These are phyloP conservation scores for Varroa destructor DNA, from an alignment of 1,140 invertebrate species.

Conservation along the genomic window DNA sequence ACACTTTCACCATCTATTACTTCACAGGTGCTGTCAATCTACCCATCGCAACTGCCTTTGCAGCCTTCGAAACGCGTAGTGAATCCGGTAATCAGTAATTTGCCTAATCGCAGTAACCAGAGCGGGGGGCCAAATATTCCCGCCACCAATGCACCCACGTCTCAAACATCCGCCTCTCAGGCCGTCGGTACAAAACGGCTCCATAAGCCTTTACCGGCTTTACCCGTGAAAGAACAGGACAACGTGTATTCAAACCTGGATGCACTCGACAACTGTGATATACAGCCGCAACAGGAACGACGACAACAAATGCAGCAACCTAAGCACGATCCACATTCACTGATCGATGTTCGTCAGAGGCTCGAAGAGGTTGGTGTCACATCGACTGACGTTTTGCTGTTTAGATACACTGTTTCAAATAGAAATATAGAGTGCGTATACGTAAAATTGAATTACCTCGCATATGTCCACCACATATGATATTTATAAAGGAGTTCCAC, in stretches of 20 bases:
- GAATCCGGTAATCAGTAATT: conserved; percentile 23
- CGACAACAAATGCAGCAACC: neutral
- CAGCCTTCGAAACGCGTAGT: conserved; percentile 7
- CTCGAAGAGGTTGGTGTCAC: conserved; percentile 4
- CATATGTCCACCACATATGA: too few relatives aligned
- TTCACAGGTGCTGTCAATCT: too few relatives aligned
- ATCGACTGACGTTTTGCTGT: neutral
- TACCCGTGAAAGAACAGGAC: neutral
- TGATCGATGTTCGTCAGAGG: conserved; percentile 2
- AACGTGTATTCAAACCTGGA: conserved; percentile 14
- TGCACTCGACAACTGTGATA: conserved; percentile 28
- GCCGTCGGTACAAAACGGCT: neutral
- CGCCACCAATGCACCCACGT: neutral
- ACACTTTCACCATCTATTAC: too few relatives aligned
- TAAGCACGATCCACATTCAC: conserved; percentile 9
- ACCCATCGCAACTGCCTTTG: neutral
- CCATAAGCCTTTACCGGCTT: conserved; percentile 4
- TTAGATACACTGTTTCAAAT: conserved; percentile 1
- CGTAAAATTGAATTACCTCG: too few relatives aligned
- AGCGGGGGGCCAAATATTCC: neutral
- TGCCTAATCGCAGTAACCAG: conserved; percentile 21
- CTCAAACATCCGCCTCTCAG: neutral
- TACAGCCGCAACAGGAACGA: conserved; percentile 26
- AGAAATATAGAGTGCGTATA: neutral
- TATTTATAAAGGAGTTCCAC: too few relatives aligned